Evolutionary conservation across 2,888 invertebrate species (phyloP).

Genomic region (Caenorhabditis panamensis): DNA sequence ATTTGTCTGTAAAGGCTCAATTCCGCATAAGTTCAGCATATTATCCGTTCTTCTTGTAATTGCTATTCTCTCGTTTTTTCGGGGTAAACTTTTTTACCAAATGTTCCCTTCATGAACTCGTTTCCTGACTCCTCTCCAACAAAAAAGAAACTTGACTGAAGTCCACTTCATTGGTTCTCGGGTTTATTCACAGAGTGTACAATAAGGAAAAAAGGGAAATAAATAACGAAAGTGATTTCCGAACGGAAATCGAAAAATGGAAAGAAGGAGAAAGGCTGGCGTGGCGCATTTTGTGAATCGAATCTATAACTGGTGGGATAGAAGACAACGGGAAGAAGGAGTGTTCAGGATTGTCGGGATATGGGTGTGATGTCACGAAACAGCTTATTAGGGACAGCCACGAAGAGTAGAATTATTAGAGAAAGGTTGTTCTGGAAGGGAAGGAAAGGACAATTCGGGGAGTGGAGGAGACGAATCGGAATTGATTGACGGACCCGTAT

Average conservation of each 20-base stretch:
- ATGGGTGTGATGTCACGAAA: constrained; percentile 27
- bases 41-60: constrained; percentile 14
- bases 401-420: constrained; percentile 18
- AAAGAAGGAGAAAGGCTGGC: neutral
- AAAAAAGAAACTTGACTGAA: neutral
- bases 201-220: constrained; percentile 24
- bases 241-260: constrained; percentile 23
- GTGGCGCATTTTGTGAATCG: constrained; percentile 15
- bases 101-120: neutral
- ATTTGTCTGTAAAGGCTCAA: constrained; percentile 24
- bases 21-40: constrained; percentile 21
- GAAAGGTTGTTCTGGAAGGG: neutral
- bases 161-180: neutral
- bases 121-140: neutral
- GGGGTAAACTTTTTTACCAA: constrained; percentile 20
- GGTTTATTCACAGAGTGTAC: constrained; percentile 59
- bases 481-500: constrained; percentile 51
- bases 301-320: constrained; percentile 42
- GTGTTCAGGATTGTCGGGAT: constrained; percentile 34
- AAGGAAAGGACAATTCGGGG: constrained; percentile 17
- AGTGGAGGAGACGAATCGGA: constrained; percentile 49
- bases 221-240: constrained; percentile 14
- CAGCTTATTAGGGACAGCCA: constrained; percentile 33
- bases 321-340: constrained; percentile 37
- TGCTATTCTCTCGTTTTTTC: constrained; percentile 14